Base-by-base conservation (phyloP, 1,140 invertebrate species). In the Heterodera carotae region DNA sequence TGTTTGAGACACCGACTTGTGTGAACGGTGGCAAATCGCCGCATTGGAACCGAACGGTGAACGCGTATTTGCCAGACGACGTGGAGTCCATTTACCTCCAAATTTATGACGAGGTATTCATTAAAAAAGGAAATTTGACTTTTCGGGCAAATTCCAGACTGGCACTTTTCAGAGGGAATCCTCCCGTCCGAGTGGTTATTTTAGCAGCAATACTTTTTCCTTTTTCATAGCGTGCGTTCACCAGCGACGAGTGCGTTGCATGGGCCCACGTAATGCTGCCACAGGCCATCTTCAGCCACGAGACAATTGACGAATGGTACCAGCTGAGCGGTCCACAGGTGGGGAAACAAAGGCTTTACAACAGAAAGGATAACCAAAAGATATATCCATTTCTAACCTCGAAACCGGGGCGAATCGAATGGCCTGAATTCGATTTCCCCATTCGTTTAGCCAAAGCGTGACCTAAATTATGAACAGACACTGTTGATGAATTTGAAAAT, bases 11-110 rank as follows among this genome's bases (percentile, higher is more conserved):
- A 1, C 94, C 94, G 76, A 97, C 95, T 4, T 93, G 94, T 86
- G 91, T 93, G 64, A 97, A 94, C 90, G 96, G 95, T 69, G 94
- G 94, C n/a, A 96, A 95, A 89, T 95, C 93, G 88, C 96, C 96
- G 25, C 90, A 92, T 81, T 97, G 95, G 95, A 95, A 96, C 88
- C 95, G 96, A 91, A 92, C 93, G 75, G 92, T 97, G 82, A 92
- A 94, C 85, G 93, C 93, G 93, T 91, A 93, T 84, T 89, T 97
- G 64, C 94, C 94, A 22, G 91, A 91, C 80, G 94, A 94, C 62
- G 93, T 97, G 1, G 92, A 93, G 85, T 92, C 92, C 34, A 91
- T 98, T 83, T 93, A 94, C 83, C 83, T 98, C 86, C 95, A 98
- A 91, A 94, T 98, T 77, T 98, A 93, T 89, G 96, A 98, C 90